Percentiles rank a stretch among this genome's conserved stretches.
Evolutionary conservation across 2,888 invertebrate species (phyloP).

Genomic region (Aricia artaxerxes): DNA sequence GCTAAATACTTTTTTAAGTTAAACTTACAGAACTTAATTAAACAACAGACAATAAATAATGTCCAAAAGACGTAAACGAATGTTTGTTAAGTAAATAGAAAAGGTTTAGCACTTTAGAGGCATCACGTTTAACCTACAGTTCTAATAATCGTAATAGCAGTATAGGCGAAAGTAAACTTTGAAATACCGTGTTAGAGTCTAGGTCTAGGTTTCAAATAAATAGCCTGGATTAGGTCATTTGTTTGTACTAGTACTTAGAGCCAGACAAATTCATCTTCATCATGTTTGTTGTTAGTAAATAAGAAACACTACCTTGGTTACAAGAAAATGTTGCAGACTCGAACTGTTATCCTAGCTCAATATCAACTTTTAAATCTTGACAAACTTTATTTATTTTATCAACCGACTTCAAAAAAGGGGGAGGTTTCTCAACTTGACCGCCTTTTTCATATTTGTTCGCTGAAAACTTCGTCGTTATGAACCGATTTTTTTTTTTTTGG

Average conservation of each 20-base stretch:
- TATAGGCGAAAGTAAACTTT: not conserved
- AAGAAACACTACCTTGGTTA: not conserved
- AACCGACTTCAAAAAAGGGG: too few species aligned
- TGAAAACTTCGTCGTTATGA: too few species aligned
- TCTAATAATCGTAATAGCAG: not conserved
- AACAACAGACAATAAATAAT: not conserved
- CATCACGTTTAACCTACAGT: not conserved
- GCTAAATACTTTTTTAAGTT: not conserved
- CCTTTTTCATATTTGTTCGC: too few species aligned
- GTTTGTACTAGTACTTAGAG: not conserved
- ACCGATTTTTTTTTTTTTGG: too few species aligned
- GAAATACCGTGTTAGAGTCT: not conserved
- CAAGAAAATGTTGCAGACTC: too few species aligned
- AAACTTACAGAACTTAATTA: not conserved
- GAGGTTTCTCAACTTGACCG: too few species aligned
- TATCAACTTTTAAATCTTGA: too few species aligned
- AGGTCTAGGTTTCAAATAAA: not conserved
- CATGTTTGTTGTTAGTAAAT: not conserved
- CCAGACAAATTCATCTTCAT: not conserved
- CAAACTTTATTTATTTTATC: too few species aligned
- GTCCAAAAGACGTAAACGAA: not conserved
- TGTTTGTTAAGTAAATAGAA: not conserved
- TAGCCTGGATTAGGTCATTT: slow-evolving; percentile 10
- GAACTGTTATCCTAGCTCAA: too few species aligned
- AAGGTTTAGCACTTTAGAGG: not conserved